A percentile compares a stretch with the other conserved stretches of the same genome.
Evolutionary conservation across 1,140 invertebrate species (phyloP).

Genomic region (Panagrolaimus sp.): DNA sequence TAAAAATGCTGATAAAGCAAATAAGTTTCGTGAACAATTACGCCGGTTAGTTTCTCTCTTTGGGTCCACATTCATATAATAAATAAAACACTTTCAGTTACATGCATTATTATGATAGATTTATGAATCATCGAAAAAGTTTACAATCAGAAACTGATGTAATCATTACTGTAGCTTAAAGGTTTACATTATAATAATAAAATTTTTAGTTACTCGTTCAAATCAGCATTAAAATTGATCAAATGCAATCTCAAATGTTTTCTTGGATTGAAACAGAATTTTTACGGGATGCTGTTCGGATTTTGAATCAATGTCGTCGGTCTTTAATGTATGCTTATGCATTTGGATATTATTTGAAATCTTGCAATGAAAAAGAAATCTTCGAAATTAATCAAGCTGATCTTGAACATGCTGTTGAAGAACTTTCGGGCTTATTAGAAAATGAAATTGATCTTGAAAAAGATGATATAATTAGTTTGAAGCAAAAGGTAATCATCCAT

Average conservation of each 20-base stretch:
- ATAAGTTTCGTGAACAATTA: too few relatives aligned
- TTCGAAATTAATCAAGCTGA: conserved; percentile 99
- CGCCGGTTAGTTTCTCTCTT: too few relatives aligned
- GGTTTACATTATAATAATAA: too few relatives aligned
- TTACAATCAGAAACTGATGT: conserved; percentile 91
- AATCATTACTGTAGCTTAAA: not conserved
- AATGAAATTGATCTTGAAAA: conserved; percentile 63
- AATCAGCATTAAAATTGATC: conserved; percentile 96
- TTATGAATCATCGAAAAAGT: conserved; percentile 99
- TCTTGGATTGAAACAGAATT: conserved; percentile 99
- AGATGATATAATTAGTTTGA: too few relatives aligned
- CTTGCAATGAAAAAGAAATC: conserved; percentile 97
- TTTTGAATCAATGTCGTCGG: conserved; percentile 90
- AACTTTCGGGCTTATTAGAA: conserved; percentile 91
- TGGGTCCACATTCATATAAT: conserved; percentile 34
- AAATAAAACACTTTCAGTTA: conserved; percentile 85
- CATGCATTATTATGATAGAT: conserved; percentile 95
- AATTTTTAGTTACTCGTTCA: conserved; percentile 49
- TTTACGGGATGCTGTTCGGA: conserved; percentile 92
- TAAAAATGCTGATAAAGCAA: too few relatives aligned
- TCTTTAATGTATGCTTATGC: conserved; percentile 99
- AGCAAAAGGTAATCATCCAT: too few relatives aligned
- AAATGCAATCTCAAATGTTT: conserved; percentile 96
- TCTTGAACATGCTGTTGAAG: conserved; percentile 91
- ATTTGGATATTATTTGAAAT: conserved; percentile 93